These are phyloP conservation scores for Polypedilum pembai DNA, from an alignment of 1,140 invertebrate species.

Conservation along the genomic window DNA sequence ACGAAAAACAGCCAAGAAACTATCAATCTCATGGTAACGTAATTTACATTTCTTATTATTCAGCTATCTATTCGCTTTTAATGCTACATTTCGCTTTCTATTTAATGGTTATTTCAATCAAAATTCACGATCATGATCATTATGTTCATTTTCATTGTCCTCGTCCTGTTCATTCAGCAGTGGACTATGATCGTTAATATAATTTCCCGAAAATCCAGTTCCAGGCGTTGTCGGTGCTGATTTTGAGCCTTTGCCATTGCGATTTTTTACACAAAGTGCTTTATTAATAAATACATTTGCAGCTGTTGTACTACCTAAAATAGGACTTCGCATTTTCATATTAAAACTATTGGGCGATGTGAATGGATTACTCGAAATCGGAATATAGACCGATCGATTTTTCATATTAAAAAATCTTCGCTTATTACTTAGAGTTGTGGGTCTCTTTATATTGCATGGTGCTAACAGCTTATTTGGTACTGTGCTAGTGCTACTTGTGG, in stretches of 20 bases:
- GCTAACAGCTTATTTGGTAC: constrained; percentile 31
- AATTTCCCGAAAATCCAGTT: constrained; percentile 46
- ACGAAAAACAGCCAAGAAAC: no score
- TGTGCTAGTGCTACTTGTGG: background rate
- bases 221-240: constrained; percentile 68
- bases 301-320: constrained; percentile 32
- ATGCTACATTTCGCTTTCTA: no score
- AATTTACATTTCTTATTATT: no score
- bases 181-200: constrained; percentile 53
- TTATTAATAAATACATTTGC: constrained; percentile 36
- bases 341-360: background rate
- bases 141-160: constrained; percentile 40
- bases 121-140: background rate
- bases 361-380: constrained; percentile 33
- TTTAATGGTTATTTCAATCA: no score
- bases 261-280: constrained; percentile 33
- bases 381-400: constrained; percentile 37
- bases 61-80: no score
- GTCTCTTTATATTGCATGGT: constrained; percentile 28
- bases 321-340: constrained; percentile 37
- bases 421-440: background rate
- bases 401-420: constrained; percentile 13
- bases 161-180: constrained; percentile 48
- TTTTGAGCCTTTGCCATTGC: constrained; percentile 56
- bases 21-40: no score